Conservation (phyloP, 2,888 invertebrate genomes). For the Sphaerophoria taeniata region DNA sequence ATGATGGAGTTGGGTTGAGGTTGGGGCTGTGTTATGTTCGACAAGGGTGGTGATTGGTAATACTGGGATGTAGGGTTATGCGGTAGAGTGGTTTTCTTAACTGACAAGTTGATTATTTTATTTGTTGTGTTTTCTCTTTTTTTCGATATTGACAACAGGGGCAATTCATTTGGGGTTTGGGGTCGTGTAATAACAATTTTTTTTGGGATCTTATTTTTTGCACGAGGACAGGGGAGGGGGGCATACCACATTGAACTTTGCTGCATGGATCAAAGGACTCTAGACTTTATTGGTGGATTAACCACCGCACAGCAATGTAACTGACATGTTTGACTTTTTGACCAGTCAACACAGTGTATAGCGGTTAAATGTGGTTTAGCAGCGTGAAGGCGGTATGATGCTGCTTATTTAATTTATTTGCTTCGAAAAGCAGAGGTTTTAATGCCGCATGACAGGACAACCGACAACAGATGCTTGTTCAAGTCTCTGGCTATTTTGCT, state of each 20-base stretch:
- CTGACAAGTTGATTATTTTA: constrained; percentile 74
- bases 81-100: constrained; percentile 67
- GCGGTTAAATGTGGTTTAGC: constrained; percentile 67
- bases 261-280: constrained; percentile 30
- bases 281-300: constrained; percentile 56
- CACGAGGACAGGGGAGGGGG: neutral
- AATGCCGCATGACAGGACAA: constrained; percentile 64
- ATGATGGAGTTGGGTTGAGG: neutral
- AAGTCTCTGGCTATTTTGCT: constrained; percentile 37
- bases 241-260: constrained; percentile 54
- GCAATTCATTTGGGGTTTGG: constrained; percentile 61
- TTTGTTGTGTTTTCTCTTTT: constrained; percentile 57
- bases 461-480: constrained; percentile 65
- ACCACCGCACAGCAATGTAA: constrained; percentile 64
- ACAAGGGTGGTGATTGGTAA: constrained; percentile 20
- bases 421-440: constrained; percentile 33
- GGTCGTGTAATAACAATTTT: constrained; percentile 59
- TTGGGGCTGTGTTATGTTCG: neutral
- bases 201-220: constrained; percentile 17
- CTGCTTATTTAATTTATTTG: constrained; percentile 72
- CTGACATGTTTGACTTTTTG: constrained; percentile 71
- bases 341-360: constrained; percentile 69
- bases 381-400: constrained; percentile 41
- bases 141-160: constrained; percentile 65
- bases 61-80: neutral